Percentiles rank a stretch among this genome's conserved stretches.
phyloP scores from a whole-genome alignment of 2,797 vertebrate genomes.

The Myotis findleyi region DNA sequence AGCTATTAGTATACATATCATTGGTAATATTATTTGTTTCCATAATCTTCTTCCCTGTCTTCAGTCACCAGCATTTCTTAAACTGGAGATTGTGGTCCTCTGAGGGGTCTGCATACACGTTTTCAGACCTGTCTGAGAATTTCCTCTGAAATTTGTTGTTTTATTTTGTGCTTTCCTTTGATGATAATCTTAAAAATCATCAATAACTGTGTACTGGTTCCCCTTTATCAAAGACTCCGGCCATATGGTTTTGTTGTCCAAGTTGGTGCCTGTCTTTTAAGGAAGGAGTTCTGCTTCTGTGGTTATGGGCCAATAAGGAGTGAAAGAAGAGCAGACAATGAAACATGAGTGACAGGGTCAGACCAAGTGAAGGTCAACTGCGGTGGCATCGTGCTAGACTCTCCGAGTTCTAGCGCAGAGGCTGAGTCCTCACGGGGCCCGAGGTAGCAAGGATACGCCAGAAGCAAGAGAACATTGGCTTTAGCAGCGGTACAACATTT shows the following conservation, averaged over 20 bases:
- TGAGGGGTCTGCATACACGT: not conserved
- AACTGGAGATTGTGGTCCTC: not conserved
- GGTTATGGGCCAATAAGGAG: not conserved
- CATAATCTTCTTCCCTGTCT: not conserved
- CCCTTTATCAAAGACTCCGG: not conserved
- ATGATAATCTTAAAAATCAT: not conserved
- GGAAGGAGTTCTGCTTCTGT: not conserved
- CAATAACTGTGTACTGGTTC: not conserved
- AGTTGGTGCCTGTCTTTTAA: not conserved
- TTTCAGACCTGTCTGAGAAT: not conserved
- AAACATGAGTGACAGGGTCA: not conserved
- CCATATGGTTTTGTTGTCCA: not conserved
- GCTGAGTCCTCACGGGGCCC: not conserved
- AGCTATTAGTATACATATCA: not conserved
- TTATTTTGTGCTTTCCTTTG: not conserved
- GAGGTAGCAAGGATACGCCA: not conserved
- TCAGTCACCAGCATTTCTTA: not conserved
- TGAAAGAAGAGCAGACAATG: not conserved
- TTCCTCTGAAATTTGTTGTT: not conserved
- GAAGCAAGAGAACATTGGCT: not conserved
- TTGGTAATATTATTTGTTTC: not conserved
- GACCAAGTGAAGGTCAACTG: not conserved
- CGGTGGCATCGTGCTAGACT: too few species aligned
- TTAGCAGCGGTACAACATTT: not conserved
- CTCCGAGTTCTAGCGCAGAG: fast-evolving